phyloP scores from a whole-genome alignment of 2,797 vertebrate genomes.

The Cyclopterus lumpus region DNA sequence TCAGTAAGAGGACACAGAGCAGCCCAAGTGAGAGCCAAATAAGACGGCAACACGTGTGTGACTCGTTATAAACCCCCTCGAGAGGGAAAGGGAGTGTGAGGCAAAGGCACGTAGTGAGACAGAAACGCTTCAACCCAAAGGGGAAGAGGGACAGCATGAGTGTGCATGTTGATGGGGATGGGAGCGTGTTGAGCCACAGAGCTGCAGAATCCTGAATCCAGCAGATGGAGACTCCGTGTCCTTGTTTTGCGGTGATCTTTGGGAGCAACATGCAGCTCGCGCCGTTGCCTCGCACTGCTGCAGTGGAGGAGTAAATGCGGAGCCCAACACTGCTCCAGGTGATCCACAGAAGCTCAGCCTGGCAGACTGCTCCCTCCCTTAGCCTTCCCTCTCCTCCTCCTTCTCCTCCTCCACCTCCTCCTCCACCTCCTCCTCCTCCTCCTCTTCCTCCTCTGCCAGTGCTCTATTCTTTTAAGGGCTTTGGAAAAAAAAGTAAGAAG shows the following conservation, averaged over 20 bases:
- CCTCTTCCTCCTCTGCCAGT: slow-evolving; percentile 63
- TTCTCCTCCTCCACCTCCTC: slow-evolving; percentile 49
- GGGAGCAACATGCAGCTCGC: slow-evolving; percentile 84
- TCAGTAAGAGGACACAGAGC: slow-evolving; percentile 45
- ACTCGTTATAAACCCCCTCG: slow-evolving; percentile 28
- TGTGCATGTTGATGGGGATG: slow-evolving; percentile 73
- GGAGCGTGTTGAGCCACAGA: slow-evolving; percentile 59
- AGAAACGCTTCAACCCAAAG: slow-evolving; percentile 53
- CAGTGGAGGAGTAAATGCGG: slow-evolving; percentile 87
- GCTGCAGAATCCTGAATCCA: slow-evolving; percentile 85
- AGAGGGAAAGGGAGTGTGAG: slow-evolving; percentile 45
- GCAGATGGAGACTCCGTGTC: slow-evolving; percentile 75
- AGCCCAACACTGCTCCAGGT: slow-evolving; percentile 82
- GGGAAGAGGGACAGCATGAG: slow-evolving; percentile 64
- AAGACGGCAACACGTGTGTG: slow-evolving; percentile 37
- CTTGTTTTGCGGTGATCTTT: slow-evolving; percentile 80
- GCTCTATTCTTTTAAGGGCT: slow-evolving; percentile 72
- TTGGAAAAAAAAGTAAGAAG: slow-evolving; percentile 68
- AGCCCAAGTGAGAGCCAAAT: slow-evolving; percentile 37
- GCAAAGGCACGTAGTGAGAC: slow-evolving; percentile 43
- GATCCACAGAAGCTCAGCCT: slow-evolving; percentile 80
- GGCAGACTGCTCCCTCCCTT: slow-evolving; percentile 81
- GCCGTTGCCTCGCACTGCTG: slow-evolving; percentile 83
- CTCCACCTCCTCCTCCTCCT: slow-evolving; percentile 34
- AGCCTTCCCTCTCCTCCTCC: slow-evolving; percentile 75